A percentile compares a stretch with the other conserved stretches of the same genome.
These are phyloP conservation scores for Unio delphinus DNA, from an alignment of 2,888 invertebrate species.

Conservation along the genomic window DNA sequence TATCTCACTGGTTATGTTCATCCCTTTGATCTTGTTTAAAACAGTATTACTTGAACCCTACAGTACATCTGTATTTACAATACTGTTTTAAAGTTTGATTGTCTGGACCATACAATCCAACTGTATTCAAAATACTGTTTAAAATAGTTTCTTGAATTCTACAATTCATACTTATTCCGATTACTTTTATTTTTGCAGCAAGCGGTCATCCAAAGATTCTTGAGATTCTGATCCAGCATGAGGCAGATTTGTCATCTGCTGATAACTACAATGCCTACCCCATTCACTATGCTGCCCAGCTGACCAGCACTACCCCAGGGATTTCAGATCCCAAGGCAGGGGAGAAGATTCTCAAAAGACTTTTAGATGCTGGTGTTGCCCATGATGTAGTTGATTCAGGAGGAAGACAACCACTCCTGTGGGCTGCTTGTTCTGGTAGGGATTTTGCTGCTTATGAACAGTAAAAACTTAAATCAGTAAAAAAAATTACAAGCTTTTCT, in stretches of 20 bases:
- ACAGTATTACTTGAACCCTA: no score
- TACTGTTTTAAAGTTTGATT: no score
- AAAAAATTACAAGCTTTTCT: no score
- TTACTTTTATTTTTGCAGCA: slow-evolving; percentile 73
- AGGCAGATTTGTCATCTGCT: slow-evolving; percentile 88
- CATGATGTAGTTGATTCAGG: slow-evolving; percentile 92
- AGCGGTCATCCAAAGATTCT: slow-evolving; percentile 94
- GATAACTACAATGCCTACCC: slow-evolving; percentile 97
- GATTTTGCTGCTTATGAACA: neutral
- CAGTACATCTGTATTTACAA: no score
- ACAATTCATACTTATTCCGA: no score
- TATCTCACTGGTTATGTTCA: no score
- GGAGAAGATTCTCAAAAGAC: slow-evolving; percentile 84
- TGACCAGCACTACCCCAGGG: slow-evolving; percentile 84
- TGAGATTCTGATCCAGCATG: slow-evolving; percentile 84
- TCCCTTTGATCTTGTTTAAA: no score
- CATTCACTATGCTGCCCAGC: slow-evolving; percentile 96
- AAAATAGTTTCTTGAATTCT: no score
- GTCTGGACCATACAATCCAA: no score
- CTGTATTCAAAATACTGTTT: no score
- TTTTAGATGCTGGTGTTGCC: slow-evolving; percentile 81
- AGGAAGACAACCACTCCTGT: slow-evolving; percentile 92
- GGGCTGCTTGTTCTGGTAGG: slow-evolving; percentile 95
- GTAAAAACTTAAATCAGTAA: no score
- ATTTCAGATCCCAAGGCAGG: slow-evolving; percentile 73